Evolutionary conservation across 1,140 invertebrate species (phyloP).

Genomic region (Bactericera cockerelli): DNA sequence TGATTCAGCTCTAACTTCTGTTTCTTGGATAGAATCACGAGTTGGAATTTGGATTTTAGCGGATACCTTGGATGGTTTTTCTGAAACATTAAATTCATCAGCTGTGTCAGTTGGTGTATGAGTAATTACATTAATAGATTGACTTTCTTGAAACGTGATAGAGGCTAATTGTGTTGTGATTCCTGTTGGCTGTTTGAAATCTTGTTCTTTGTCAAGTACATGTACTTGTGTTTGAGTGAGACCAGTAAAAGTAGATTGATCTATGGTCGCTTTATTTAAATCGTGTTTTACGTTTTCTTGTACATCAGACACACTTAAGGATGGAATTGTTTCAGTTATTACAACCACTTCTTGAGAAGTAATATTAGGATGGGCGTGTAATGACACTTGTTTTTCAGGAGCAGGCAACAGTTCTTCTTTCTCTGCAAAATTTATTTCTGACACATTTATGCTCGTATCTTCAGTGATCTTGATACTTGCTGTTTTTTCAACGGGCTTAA

Average conservation of each 20-base stretch:
- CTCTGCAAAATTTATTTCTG: conserved; percentile 29
- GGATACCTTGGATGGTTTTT: neutral
- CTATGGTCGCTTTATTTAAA: neutral
- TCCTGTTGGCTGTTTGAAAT: conserved; percentile 12
- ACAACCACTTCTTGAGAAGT: conserved; percentile 28
- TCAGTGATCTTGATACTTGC: neutral
- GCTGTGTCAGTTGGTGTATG: neutral
- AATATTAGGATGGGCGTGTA: conserved; percentile 26
- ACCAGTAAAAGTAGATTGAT: neutral
- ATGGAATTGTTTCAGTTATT: conserved; percentile 30
- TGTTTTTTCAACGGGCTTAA: conserved; percentile 14
- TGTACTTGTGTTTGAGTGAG: conserved; percentile 15
- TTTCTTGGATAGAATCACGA: conserved; percentile 16
- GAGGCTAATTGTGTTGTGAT: conserved; percentile 11
- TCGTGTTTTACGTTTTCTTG: neutral
- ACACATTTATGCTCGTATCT: conserved; percentile 10
- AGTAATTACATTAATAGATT: conserved; percentile 17
- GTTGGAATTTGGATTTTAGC: conserved; percentile 13
- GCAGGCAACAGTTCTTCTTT: conserved; percentile 27
- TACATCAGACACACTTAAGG: conserved; percentile 16
- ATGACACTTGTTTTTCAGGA: conserved; percentile 26
- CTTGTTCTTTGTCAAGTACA: conserved; percentile 19
- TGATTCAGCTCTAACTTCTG: conserved; percentile 12
- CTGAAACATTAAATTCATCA: conserved; percentile 8
- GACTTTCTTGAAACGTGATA: conserved; percentile 16